Base-by-base conservation (phyloP, 2,888 invertebrate genomes). In the Melitaea athalia region DNA sequence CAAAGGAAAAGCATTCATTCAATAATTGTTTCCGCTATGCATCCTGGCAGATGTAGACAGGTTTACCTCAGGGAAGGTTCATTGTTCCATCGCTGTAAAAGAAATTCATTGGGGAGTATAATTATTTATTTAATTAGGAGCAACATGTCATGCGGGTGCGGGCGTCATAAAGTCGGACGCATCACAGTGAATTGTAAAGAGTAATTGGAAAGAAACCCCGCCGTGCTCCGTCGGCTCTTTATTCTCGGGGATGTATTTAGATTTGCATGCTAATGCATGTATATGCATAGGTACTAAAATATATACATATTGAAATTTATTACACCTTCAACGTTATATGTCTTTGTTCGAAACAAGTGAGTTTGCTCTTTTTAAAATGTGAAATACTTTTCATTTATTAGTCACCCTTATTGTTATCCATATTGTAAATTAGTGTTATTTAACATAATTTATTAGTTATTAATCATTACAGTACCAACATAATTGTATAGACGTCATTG, bases 101-200 rank as follows among this genome's bases (percentile, higher is more conserved):
- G 69, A 71, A 69, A 69, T 61, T 62, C 47, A 64, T 60, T 69
- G 59, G 71, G 71, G 69, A 67, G 67, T 49, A 69, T 69, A 69
- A 71, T 71, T 69, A 71, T 71, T 72, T 72, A 72, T 69, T 72
- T 72, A 72, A 69, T 72, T 72, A 72, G 69, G 55, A 67, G 71
- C 69, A 71, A 64, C 67, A 64, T 72, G 71, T 64, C 67, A 72
- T 69, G 69, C 67, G 64, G 64, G 68, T 55, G 68, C 60, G 69
- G 67, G 71, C 69, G 69, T 71, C 71, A 67, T 67, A 64, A 64
- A 69, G 67, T 71, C 62, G 67, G 59, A 67, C 62, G 67, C 53
- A 69, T 71, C 71, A 69, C 59, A 71, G 71, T 53, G 68, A 68
- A 68, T 68, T 69, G 67, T 71, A 69, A 69, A 71, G 71, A 59